Base-by-base conservation (phyloP, 2,888 invertebrate species). In the Tanaodytes sp. region DNA sequence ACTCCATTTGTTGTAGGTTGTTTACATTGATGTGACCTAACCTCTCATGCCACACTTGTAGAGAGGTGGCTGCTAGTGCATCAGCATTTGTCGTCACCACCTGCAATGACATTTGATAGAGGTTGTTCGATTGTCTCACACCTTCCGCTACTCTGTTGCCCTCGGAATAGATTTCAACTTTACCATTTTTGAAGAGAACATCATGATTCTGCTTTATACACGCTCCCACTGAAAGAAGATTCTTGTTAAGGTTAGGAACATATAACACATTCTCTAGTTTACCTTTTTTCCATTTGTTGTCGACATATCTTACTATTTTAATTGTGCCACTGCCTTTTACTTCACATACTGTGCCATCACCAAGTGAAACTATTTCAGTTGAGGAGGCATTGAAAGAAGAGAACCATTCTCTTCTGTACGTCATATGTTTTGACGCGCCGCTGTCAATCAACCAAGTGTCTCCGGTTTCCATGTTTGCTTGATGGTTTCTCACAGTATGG, bases 351-450 rank as follows among this genome's bases (percentile, higher is more conserved):
- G 18, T 20, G 1, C 33, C 59, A 37, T 69, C 36, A 1, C 49
- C 64, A 8, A 69, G 45, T 1, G 31, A 40, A 0, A 64, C 64
- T 19, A 4, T 18, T 6, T 30, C 65, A 1, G 12, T 23, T 16
- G 9, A 20, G 15, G 15, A 8, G 6, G 9, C 12, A 1, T 5
- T 15, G 16, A 51, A 33, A 16, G 8, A n/a, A 18, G 16, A 30
- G 1, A 58, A 40, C 71, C 59, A 71, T 4, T 67, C 45, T 0
- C 63, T 45, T 8, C 58, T 37, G 9, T 40, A 43, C 3, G 67
- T 67, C 36, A 71, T 67, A 11, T 67, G 55, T n/a, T 58, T 12
- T 0, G 71, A 71, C 0, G 67, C 59, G 1, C 55, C 59, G 27
- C 71, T 71, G 20, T 58, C 59, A 23, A 49, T 23, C 2, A 71